A percentile compares a stretch with the other conserved stretches of the same genome.
Conservation (phyloP, 2,113 vertebrate species). For the Sinocyclocheilus maitianheensis region DNA sequence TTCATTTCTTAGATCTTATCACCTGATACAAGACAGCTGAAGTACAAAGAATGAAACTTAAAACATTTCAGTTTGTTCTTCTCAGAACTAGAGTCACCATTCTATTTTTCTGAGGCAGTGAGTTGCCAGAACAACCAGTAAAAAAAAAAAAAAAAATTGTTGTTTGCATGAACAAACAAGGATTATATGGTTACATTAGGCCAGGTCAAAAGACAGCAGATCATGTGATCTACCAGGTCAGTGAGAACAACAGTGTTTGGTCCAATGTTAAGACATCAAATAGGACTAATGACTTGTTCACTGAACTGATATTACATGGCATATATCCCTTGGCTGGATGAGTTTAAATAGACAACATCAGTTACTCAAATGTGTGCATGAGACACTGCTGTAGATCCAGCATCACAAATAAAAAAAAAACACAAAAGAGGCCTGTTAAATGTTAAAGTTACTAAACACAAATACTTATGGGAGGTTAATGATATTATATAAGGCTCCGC, state of each 20-base stretch:
- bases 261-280: not conserved
- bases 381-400: not conserved
- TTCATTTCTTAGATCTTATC: slow-evolving; percentile 21
- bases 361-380: not conserved
- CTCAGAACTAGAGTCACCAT: not conserved
- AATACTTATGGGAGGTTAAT: not conserved
- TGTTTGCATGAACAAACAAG: slow-evolving; percentile 25
- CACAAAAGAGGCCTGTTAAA: not conserved
- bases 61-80: not conserved
- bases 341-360: not conserved
- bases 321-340: not conserved
- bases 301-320: not conserved
- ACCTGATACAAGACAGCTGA: not conserved
- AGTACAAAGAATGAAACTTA: not conserved
- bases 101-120: not conserved
- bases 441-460: not conserved
- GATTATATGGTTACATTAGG: not conserved
- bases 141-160: not conserved
- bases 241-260: not conserved
- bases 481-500: not conserved
- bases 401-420: not conserved
- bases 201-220: slow-evolving; percentile 2
- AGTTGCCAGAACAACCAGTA: not conserved
- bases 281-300: not conserved
- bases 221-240: not conserved